Evolutionary conservation across 2,113 vertebrate genomes (phyloP).

Genomic region (Climacteris rufus): DNA sequence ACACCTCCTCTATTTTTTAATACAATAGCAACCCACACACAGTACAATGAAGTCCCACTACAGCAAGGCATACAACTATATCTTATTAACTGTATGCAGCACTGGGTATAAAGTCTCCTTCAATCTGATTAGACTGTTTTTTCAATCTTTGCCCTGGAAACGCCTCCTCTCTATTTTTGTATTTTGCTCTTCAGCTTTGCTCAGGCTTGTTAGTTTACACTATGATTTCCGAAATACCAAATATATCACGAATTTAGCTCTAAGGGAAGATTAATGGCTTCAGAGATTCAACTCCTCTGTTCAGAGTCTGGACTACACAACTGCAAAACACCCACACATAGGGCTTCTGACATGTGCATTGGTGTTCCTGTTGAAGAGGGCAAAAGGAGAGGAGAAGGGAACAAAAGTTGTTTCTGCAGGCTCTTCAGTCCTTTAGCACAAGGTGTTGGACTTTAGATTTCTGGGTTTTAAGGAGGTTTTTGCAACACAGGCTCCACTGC

Average conservation of each 20-base stretch:
- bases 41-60: background rate
- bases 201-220: background rate
- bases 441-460: background rate
- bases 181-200: background rate
- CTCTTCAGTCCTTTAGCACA: background rate
- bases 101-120: background rate
- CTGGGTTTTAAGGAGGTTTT: background rate
- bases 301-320: background rate
- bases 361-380: background rate
- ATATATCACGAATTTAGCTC: background rate
- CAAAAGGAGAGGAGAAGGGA: background rate
- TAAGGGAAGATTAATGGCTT: background rate
- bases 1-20: fast-evolving
- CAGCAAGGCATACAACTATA: background rate
- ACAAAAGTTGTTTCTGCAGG: background rate
- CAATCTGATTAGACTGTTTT: background rate
- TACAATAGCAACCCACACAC: background rate
- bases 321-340: fast-evolving
- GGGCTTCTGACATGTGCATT: background rate
- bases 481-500: background rate
- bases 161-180: background rate
- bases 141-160: background rate
- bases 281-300: background rate
- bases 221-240: background rate
- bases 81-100: background rate